These are phyloP conservation scores for Holcopasites calliopsidis DNA, from an alignment of 1,140 invertebrate species.

Conservation along the genomic window DNA sequence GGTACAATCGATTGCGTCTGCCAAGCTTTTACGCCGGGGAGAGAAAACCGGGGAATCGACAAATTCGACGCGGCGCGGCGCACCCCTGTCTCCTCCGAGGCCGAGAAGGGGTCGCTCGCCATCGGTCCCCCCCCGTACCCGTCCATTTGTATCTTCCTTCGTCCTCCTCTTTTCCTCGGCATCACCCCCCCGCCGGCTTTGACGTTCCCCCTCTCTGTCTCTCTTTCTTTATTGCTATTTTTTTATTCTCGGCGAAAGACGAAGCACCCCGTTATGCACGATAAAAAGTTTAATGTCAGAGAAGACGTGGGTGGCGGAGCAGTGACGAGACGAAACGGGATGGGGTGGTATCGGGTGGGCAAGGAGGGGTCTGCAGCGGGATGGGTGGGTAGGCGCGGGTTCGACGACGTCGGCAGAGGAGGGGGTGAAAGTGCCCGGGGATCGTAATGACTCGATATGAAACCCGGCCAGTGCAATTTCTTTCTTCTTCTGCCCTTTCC, in stretches of 20 bases:
- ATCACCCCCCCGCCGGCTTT: neutral
- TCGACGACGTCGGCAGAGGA: constrained; percentile 19
- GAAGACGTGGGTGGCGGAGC: constrained; percentile 57
- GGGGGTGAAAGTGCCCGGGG: constrained; percentile 68
- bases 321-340: neutral
- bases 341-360: neutral
- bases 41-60: constrained; percentile 54
- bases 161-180: constrained; percentile 13
- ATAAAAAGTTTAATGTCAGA: constrained; percentile 75
- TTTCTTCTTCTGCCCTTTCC: constrained; percentile 61
- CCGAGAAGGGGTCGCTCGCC: constrained; percentile 54
- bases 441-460: constrained; percentile 78
- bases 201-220: neutral
- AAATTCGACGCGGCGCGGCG: constrained; percentile 54
- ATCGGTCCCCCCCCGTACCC: no score
- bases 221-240: neutral
- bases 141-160: constrained; percentile 60
- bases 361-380: constrained; percentile 8
- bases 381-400: constrained; percentile 38
- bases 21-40: constrained; percentile 46
- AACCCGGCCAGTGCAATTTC: constrained; percentile 74
- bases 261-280: constrained; percentile 67
- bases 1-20: constrained; percentile 50
- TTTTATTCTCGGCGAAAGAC: constrained; percentile 46
- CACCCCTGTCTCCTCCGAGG: constrained; percentile 56